Conservation (phyloP, 2,888 invertebrate species). For the Phrixothrix hirtus region DNA sequence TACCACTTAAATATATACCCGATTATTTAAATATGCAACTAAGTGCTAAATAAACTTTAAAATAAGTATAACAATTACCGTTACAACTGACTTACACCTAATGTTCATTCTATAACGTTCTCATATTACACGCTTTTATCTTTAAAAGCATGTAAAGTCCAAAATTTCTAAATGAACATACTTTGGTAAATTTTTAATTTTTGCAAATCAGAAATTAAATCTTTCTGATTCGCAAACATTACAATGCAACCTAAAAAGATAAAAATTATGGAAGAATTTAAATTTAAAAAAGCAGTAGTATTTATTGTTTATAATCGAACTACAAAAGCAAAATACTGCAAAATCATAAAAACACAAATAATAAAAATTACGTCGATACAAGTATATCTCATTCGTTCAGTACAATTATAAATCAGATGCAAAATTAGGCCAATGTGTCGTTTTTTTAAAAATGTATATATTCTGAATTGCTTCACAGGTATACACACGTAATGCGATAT, state of each 20-base stretch:
- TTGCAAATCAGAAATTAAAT: slow-evolving; percentile 32
- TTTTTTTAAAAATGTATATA: neutral
- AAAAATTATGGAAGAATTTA: slow-evolving; percentile 2
- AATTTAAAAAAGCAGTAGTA: too few species aligned
- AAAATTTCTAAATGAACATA: slow-evolving; percentile 26
- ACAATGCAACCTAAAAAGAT: too few species aligned
- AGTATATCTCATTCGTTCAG: neutral
- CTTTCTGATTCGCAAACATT: slow-evolving; percentile 15
- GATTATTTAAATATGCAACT: slow-evolving; percentile 32
- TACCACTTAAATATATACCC: slow-evolving; percentile 33
- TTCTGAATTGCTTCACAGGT: neutral
- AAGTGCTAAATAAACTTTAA: slow-evolving; percentile 36
- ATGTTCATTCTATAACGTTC: slow-evolving; percentile 29
- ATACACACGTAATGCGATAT: slow-evolving; percentile 18
- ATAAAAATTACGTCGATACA: slow-evolving; percentile 5
- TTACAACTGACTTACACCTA: slow-evolving; percentile 33
- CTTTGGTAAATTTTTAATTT: slow-evolving; percentile 31
- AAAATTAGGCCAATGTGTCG: slow-evolving; percentile 29
- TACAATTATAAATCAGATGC: neutral
- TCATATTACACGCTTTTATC: slow-evolving; percentile 14
- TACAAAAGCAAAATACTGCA: slow-evolving; percentile 20
- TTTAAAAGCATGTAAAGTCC: slow-evolving; percentile 13
- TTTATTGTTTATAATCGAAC: too few species aligned
- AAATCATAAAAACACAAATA: slow-evolving; percentile 6
- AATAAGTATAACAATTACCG: slow-evolving; percentile 36